Conservation (phyloP, 92 coral and sea anemone species). For the Actinernus sp. region DNA sequence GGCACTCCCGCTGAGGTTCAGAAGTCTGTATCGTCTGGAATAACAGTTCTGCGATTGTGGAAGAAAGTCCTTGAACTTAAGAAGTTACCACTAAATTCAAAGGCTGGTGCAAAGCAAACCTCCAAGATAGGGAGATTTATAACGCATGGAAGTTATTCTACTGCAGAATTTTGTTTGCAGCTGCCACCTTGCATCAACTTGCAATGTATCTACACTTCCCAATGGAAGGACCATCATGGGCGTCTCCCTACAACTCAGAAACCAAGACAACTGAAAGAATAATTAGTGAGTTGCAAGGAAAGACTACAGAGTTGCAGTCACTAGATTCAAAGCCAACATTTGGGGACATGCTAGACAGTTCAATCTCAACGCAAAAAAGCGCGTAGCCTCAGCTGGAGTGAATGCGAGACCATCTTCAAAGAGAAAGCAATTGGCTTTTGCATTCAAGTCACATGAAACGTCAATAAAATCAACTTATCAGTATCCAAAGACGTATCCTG, state of each 20-base stretch:
- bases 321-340: constrained; percentile 27
- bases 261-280: constrained; percentile 55
- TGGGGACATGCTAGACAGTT: constrained; percentile 54
- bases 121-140: not conserved
- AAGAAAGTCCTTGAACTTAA: constrained; percentile 24
- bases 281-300: constrained; percentile 39
- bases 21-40: constrained; percentile 26
- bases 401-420: constrained; percentile 38
- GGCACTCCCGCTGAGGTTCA: constrained; percentile 20
- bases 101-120: constrained; percentile 20
- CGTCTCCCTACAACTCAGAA: constrained; percentile 50
- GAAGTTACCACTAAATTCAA: constrained; percentile 27
- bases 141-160: not conserved
- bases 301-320: constrained; percentile 31
- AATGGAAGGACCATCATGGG: constrained; percentile 26
- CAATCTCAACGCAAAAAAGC: constrained; percentile 44
- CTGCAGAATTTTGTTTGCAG: constrained; percentile 7
- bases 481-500: constrained; percentile 26
- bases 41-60: constrained; percentile 40
- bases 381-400: constrained; percentile 42
- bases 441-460: constrained; percentile 4
- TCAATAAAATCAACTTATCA: not conserved
- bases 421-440: constrained; percentile 31
- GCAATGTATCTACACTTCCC: constrained; percentile 63
- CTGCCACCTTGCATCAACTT: constrained; percentile 67